Conservation (phyloP, 2,888 invertebrate species). For the Meta bourneti region DNA sequence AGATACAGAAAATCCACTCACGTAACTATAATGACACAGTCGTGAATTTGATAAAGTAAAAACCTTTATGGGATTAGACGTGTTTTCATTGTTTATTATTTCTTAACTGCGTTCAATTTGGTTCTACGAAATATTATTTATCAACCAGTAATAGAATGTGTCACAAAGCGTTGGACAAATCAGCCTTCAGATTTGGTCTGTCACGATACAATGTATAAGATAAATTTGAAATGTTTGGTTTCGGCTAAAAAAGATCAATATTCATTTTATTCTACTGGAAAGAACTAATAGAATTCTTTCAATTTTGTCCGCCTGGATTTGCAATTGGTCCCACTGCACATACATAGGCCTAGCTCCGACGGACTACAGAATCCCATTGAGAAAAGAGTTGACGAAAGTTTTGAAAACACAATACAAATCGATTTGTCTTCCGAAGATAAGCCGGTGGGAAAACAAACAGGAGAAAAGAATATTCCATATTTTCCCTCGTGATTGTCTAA, state of each 20-base stretch:
- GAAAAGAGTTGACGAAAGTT: background rate
- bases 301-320: background rate
- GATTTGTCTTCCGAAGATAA: background rate
- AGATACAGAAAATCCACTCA: too few relatives aligned
- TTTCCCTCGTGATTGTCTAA: background rate
- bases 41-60: too few relatives aligned
- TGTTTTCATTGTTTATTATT: too few relatives aligned
- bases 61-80: too few relatives aligned
- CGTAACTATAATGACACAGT: too few relatives aligned
- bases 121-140: too few relatives aligned
- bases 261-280: background rate
- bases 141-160: too few relatives aligned
- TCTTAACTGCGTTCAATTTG: background rate
- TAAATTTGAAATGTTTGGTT: background rate
- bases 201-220: background rate
- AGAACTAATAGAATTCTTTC: constrained; percentile 1
- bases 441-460: background rate
- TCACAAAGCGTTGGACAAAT: background rate
- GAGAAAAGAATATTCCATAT: background rate
- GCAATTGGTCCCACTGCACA: background rate
- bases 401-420: background rate
- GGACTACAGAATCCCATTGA: background rate
- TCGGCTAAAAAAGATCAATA: background rate
- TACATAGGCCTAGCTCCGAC: background rate
- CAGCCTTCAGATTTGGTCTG: background rate